A percentile compares a stretch with the other conserved stretches of the same genome.
Evolutionary conservation across 2,888 invertebrate species (phyloP).

Genomic region (Myopa tessellatipennis): DNA sequence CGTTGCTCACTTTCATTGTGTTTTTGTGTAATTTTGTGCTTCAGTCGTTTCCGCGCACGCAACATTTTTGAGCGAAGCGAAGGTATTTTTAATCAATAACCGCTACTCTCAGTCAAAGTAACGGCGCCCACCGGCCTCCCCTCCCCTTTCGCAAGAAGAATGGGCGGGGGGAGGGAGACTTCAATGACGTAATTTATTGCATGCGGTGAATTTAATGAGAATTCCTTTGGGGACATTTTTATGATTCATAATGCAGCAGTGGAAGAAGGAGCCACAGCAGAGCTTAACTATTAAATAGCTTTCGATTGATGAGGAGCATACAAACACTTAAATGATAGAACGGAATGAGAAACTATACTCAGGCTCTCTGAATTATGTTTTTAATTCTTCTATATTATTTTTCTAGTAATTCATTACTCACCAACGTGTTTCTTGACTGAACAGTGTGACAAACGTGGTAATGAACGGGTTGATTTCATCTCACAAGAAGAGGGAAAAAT

Average conservation of each 20-base stretch:
- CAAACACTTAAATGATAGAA: too few relatives aligned
- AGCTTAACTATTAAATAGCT: constrained; percentile 16
- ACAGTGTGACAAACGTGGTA: too few relatives aligned
- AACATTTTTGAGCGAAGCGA: not conserved
- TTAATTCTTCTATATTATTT: too few relatives aligned
- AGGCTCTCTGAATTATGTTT: too few relatives aligned
- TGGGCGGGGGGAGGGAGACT: not conserved
- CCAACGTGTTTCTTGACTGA: too few relatives aligned
- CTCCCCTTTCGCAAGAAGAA: not conserved
- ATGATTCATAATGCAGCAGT: constrained; percentile 7
- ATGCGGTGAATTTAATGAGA: constrained; percentile 16
- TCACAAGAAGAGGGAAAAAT: too few relatives aligned
- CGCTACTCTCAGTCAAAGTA: too few relatives aligned
- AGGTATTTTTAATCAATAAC: not conserved
- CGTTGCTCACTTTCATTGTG: not conserved
- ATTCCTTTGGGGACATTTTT: constrained; percentile 9
- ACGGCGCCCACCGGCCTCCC: too few relatives aligned
- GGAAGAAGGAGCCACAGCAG: not conserved
- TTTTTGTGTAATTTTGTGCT: not conserved
- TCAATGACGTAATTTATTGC: not conserved
- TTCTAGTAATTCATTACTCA: too few relatives aligned
- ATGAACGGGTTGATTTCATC: too few relatives aligned
- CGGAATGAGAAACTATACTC: not conserved
- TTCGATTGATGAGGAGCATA: not conserved
- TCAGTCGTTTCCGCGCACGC: constrained; percentile 9